Evolutionary conservation across 2,888 invertebrate species (phyloP).

Genomic region (Pseudanteris insignis): DNA sequence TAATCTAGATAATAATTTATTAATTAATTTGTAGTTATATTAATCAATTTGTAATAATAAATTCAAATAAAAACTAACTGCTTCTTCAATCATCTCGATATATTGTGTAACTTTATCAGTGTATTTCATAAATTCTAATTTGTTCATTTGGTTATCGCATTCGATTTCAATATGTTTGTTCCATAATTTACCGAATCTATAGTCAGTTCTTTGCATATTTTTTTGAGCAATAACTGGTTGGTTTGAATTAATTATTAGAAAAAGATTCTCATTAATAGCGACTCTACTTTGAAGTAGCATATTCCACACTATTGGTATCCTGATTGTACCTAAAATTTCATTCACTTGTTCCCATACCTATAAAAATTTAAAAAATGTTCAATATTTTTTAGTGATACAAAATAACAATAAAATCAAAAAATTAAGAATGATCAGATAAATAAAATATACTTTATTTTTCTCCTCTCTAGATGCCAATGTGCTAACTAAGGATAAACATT

Average conservation of each 20-base stretch:
- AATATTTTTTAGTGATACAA: too few relatives aligned
- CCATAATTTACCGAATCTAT: conserved; percentile 52
- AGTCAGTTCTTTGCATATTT: conserved; percentile 40
- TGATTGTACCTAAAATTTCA: conserved; percentile 49
- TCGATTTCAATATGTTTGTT: conserved; percentile 52
- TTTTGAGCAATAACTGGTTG: conserved; percentile 11
- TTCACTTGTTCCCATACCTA: conserved; percentile 54
- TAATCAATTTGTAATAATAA: too few relatives aligned
- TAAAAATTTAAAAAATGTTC: too few relatives aligned
- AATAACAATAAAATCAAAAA: too few relatives aligned
- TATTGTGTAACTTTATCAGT: conserved; percentile 50
- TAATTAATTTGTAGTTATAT: too few relatives aligned
- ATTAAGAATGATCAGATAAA: background rate
- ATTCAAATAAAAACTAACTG: conserved; percentile 1
- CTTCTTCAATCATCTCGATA: conserved; percentile 57
- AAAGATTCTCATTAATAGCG: conserved; percentile 51
- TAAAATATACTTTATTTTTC: conserved; percentile 53
- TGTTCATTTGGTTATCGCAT: conserved; percentile 47
- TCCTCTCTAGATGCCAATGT: conserved; percentile 51
- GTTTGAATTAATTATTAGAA: conserved; percentile 47
- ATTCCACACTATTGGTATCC: conserved; percentile 55
- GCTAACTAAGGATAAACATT: conserved; percentile 52
- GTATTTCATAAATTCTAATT: conserved; percentile 43
- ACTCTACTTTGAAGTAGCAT: conserved; percentile 51
- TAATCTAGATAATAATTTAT: background rate